Evolutionary conservation across 2,888 invertebrate genomes (phyloP), one percentile per base, ranked within the genome.

Genomic region (Nomada hirtipes): DNA sequence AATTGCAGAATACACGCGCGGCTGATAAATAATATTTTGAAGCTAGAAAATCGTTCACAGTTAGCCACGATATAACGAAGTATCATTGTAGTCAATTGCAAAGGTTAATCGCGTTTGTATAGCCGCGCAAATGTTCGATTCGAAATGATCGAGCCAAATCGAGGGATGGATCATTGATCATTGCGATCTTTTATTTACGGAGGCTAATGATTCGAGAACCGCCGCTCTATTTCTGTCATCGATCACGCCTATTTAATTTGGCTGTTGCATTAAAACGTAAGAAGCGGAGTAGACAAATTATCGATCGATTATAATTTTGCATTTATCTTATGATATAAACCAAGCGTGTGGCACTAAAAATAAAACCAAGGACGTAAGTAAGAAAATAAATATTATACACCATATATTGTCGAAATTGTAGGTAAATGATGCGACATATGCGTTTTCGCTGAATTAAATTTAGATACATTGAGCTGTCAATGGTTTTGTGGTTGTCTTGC

Each of bases 381-480:
- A 18, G 23, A 73, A 74, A 65, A 2, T 57, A 74, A 59, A 50
- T 65, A 61, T 50, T n/a, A 9, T 42, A 52, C 13, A 26, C 23
- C 36, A 26, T 18, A n/a, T 53, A 53, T 52, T 29, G 71, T 70
- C 20, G 2, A 18, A 18, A n/a, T n/a, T 42, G 20, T 52, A 73
- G 36, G 64, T 57, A 53, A 67, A 73, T 63, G 18, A 52, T 42
- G 57, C n/a, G 13, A 13, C 63, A 68, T 26, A 42, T 63, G 20
- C 42, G 52, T 75, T 75, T 65, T 67, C 63, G 29, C 42, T 4
- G 73, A 71, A 50, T 75, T 83, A 84, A 83, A 75, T 77, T 79
- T 79, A 76, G 74, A 67, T n/a, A 4, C 47, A 42, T 61, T 26
- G 42, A 44, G 15, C 13, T 67, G 70, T 76, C 60, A 73, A 67